Evolutionary conservation across 2,113 vertebrate species (phyloP), one percentile per base, ranked within the genome.

Genomic region (Oncorhynchus kisutch): DNA sequence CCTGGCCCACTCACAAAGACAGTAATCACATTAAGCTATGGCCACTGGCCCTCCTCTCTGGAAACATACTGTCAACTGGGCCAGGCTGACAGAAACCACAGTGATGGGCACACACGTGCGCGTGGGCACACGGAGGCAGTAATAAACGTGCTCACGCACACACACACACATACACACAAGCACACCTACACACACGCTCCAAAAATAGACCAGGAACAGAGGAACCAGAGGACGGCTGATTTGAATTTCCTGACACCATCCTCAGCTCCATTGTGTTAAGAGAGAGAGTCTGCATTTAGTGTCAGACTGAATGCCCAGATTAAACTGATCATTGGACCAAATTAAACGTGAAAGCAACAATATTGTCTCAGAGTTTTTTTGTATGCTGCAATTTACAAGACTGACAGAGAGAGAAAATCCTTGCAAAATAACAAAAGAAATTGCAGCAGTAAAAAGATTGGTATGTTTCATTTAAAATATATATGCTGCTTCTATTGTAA

Each of bases 1-100:
- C 18, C 59, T 71, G 81, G 85, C 83, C 72, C 79, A 84, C 82
- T 86, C 83, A 84, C 87, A 88, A 80, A 87, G 84, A 89, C 87
- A 81, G 77, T 90, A 88, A 91, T 88, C 90, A 91, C 81, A 91
- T 92, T 89, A 86, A 84, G 82, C 80, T 85, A 85, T 85, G 84
- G 86, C 87, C 83, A 75, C 76, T 74, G 86, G 81, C 84, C 84
- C 68, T 85, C 75, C 84, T 85, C 70, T 85, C 75, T 82, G 78
- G 82, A 90, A 88, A 83, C 77, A 82, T 81, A 88, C 84, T 86
- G 83, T 84, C 82, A 87, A 88, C 71, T 81, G 81, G 82, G 78
- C 80, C 79, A 81, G 57, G 34, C 39, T n/a, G 77, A 75, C 80
- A 74, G 68, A 24, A 73, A 78, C 71, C 82, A 70, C 54, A 71